Base-by-base conservation (phyloP, 2,888 invertebrate genomes). In the Rhyacophila evoluta region DNA sequence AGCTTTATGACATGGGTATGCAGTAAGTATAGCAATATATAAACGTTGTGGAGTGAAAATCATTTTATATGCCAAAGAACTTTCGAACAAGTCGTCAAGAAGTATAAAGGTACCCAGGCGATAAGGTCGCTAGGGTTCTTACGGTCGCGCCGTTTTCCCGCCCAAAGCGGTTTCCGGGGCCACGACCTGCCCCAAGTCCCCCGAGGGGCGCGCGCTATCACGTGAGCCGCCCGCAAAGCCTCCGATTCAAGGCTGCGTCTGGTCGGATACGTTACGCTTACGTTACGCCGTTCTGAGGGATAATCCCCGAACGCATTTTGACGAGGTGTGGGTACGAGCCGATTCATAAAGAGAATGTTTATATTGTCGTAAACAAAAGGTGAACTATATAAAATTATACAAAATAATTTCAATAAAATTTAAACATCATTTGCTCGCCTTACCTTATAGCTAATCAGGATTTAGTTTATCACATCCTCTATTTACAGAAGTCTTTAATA, bases 161-260 rank as follows among this genome's bases (percentile, higher is more conserved):
- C 28, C 55, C 33, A 71, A 76, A 71, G n/a, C 33, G 77, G 72
- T 55, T 36, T 72, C 72, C 72, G 77, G 41, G 71, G 28, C 71
- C 76, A 72, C 38, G 77, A 77, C 77, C 77, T 77, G 77, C 77
- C 77, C 73, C 69, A 77, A 77, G 77, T 77, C 77, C 77, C 77
- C 36, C 29, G 72, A 72, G 74, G 77, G 41, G 72, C 25, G 41
- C 72, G 55, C 38, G 77, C 19, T 72, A 73, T 73, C 77, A 77
- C 77, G 77, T 77, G 77, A 77, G 73, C 77, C 39, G 33, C 28
- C 77, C 39, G 33, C 28, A 69, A 75, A 75, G 75, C 76, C 76
- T 71, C 25, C 76, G 72, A 68, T 69, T 73, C 77, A 77, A 77
- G 77, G 77, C 73, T 77, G 69, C 77, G 77, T 72, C 77, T 37